phyloP scores from a whole-genome alignment of 2,113 vertebrate genomes.

The Lipophrys pholis region DNA sequence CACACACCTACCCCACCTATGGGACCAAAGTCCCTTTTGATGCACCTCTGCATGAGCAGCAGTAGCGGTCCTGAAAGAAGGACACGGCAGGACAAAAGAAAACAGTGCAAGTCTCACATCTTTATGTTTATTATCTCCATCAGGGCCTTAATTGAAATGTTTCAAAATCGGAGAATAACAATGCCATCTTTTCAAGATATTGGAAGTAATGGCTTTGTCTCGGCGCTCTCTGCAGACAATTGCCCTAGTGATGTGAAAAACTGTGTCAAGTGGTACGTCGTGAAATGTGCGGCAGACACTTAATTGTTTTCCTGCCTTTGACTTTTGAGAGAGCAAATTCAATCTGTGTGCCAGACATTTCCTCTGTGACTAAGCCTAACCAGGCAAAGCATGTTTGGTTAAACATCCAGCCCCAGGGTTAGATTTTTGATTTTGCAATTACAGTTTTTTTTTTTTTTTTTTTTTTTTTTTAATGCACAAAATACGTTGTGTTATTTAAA shows the following conservation, averaged over 20 bases:
- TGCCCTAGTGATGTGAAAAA: constrained; percentile 84
- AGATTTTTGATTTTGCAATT: constrained; percentile 86
- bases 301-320: constrained; percentile 87
- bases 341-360: constrained; percentile 83
- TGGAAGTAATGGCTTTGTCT: constrained; percentile 84
- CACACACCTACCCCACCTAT: constrained; percentile 26
- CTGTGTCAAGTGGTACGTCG: constrained; percentile 84
- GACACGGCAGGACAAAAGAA: constrained; percentile 62
- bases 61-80: constrained; percentile 52
- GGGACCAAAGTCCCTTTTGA: constrained; percentile 52
- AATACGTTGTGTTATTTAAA: constrained; percentile 87
- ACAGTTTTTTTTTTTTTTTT: constrained; percentile 79
- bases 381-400: constrained; percentile 86
- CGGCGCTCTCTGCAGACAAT: constrained; percentile 80
- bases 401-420: constrained; percentile 85
- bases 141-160: constrained; percentile 85
- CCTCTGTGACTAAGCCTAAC: constrained; percentile 83
- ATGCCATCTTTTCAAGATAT: constrained; percentile 74
- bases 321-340: constrained; percentile 84
- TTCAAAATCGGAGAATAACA: constrained; percentile 80
- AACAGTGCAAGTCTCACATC: constrained; percentile 69
- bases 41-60: constrained; percentile 62
- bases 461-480: constrained; percentile 75
- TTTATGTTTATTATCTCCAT: constrained; percentile 80
- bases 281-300: constrained; percentile 81